Evolutionary conservation across 2,888 invertebrate species (phyloP), one percentile per base, ranked within the genome.

Genomic region (Torymus tubicola): DNA sequence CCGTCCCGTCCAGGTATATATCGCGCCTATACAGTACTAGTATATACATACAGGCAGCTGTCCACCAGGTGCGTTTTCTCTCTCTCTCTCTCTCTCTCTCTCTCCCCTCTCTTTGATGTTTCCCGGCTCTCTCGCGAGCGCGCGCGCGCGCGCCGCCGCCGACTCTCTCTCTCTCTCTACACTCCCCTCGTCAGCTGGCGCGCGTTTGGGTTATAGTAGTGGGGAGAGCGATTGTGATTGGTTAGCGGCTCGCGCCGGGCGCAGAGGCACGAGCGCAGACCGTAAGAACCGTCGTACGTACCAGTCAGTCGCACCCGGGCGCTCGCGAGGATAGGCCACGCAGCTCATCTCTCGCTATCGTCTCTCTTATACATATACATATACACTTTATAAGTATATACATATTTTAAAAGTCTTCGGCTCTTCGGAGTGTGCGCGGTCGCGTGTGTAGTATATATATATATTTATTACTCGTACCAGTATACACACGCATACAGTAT

Each of bases 181-280:
- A 55, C 69, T n/a, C 71, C 18, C 64, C 78, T 63, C 74, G 81
- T 78, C 81, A 81, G 81, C 81, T 81, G 81, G 73, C 81, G 31
- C 76, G 55, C 74, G 70, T 21, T 50, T n/a, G n/a, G 64, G 71
- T 21, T 61, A 61, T 31, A 50, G 16, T n/a, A 13, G 67, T 14
- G 52, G 57, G 61, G 68, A n/a, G 64, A 18, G 73, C n/a, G 12
- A 50, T 14, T 14, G 3, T 57, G 83, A 90, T 90, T 90, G 90
- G 90, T 57, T 80, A 84, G 12, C 85, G 90, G 90, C 90, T 89
- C 90, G 90, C 90, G 90, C 90, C 87, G 88, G 83, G 84, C 85
- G 84, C 84, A 83, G 8, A 1, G 42, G 42, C 42, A 42, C 42
- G 42, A 42, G 42, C 42, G 42, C 42, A 42, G 42, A 1, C 42